These are phyloP conservation scores for Eulithis testata DNA, from an alignment of 2,888 invertebrate species.

Conservation along the genomic window DNA sequence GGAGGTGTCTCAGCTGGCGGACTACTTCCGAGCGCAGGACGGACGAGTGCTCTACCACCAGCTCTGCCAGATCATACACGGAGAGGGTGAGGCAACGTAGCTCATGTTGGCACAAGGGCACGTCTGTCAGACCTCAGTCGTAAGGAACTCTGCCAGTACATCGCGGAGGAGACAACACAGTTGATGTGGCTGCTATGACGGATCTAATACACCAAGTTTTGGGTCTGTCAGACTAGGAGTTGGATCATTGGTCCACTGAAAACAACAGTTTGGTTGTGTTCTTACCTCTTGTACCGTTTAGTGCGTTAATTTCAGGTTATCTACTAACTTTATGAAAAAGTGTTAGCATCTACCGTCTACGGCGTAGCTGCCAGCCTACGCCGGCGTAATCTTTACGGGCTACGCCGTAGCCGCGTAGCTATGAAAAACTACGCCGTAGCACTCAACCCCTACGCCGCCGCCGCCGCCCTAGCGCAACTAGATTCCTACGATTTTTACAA, in stretches of 20 bases:
- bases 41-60: slow-evolving; percentile 91
- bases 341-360: neutral
- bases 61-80: slow-evolving; percentile 89
- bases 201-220: too few species aligned
- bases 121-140: neutral
- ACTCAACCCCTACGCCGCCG: neutral
- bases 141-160: too few species aligned
- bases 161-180: too few species aligned
- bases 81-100: slow-evolving; percentile 79
- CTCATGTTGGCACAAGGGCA: neutral
- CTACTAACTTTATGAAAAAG: too few species aligned
- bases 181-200: too few species aligned
- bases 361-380: slow-evolving; percentile 4
- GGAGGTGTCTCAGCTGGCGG: slow-evolving; percentile 89
- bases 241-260: too few species aligned
- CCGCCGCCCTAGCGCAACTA: too few species aligned
- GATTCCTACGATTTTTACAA: too few species aligned
- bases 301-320: too few species aligned
- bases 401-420: neutral
- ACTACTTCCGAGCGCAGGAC: slow-evolving; percentile 92
- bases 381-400: neutral
- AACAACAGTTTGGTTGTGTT: too few species aligned
- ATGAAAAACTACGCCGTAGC: slow-evolving; percentile 9
- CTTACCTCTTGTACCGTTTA: too few species aligned
- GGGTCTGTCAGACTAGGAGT: too few species aligned